Evolutionary conservation across 2,888 invertebrate species (phyloP).

Genomic region (Brachycybe producta): DNA sequence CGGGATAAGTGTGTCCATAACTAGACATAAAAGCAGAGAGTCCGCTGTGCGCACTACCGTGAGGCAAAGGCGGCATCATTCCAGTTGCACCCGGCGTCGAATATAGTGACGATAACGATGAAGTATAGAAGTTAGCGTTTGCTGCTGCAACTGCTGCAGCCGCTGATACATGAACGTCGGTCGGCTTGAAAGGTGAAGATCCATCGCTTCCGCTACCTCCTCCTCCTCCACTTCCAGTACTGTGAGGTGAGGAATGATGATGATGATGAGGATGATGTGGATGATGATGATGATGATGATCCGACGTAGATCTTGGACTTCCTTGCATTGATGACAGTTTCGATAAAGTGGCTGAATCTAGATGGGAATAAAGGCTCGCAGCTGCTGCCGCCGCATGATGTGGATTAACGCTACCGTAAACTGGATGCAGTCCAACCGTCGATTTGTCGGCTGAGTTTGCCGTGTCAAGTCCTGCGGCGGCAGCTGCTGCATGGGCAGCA

Average conservation of each 20-base stretch:
- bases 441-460: neutral
- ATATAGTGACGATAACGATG: neutral
- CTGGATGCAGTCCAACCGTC: neutral
- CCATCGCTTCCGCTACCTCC: neutral
- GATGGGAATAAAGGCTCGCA: neutral
- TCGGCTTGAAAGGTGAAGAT: neutral
- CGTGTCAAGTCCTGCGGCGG: neutral
- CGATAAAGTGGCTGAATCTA: neutral
- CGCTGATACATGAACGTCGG: neutral
- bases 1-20: neutral
- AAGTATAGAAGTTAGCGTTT: neutral
- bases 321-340: neutral
- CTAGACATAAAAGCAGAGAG: constrained; percentile 5
- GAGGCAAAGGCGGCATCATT: neutral
- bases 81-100: constrained; percentile 1
- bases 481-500: neutral
- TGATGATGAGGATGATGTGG: no score
- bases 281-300: no score
- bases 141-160: neutral
- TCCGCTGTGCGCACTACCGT: constrained; percentile 4
- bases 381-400: no score
- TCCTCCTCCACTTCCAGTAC: neutral
- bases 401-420: neutral
- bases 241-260: no score
- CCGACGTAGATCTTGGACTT: neutral